Conservation (phyloP, 2,797 vertebrate genomes). For the Cossypha dichroa region DNA sequence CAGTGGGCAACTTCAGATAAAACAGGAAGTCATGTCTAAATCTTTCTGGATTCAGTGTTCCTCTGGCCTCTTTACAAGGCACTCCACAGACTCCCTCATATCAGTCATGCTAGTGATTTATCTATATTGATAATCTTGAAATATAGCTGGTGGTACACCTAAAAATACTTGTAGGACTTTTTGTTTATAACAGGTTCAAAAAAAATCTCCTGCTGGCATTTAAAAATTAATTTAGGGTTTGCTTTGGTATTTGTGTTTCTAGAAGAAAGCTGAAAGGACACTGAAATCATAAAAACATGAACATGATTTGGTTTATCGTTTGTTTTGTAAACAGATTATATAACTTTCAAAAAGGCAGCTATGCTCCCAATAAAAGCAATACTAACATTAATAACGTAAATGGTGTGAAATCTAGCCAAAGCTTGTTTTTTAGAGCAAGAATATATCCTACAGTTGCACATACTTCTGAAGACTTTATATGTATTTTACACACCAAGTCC, state of each 20-base stretch:
- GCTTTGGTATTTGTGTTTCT: not conserved
- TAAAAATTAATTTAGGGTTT: not conserved
- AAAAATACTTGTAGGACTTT: not conserved
- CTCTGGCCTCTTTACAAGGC: not conserved
- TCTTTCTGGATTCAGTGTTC: not conserved
- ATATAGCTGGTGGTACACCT: not conserved
- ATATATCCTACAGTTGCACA: not conserved
- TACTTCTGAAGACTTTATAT: not conserved
- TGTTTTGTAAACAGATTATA: not conserved
- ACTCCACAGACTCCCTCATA: not conserved
- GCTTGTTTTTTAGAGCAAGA: not conserved
- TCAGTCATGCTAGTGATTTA: not conserved
- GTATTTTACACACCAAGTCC: not conserved
- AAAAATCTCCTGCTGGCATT: not conserved
- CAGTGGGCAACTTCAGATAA: not conserved
- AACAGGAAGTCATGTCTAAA: not conserved
- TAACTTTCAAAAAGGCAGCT: not conserved
- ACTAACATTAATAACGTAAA: not conserved
- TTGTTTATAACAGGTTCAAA: not conserved
- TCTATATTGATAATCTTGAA: not conserved
- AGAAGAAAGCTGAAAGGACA: not conserved
- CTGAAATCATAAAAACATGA: not conserved
- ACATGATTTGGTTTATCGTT: not conserved
- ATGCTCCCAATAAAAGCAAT: not conserved
- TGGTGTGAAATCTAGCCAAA: not conserved